Evolutionary conservation across 1,140 invertebrate genomes (phyloP), one percentile per base, ranked within the genome.

Genomic region (Pantala flavescens): DNA sequence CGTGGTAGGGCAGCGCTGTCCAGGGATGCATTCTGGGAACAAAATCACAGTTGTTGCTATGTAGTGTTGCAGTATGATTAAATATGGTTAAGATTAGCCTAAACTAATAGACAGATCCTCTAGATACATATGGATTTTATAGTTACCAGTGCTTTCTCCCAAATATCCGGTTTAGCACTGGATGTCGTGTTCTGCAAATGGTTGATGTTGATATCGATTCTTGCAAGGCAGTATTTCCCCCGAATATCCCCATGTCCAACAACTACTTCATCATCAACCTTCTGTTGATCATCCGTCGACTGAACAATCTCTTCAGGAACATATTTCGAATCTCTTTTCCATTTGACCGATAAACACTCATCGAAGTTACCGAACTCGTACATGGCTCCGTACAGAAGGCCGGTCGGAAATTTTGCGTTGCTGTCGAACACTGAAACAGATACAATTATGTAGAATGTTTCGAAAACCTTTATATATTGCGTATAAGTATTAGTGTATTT

Each of bases 371-470:
- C 85, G n/a, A 84, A 78, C 72, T 83, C 82, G 73, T 81, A 81
- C 12, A 81, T 78, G 77, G 85, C 84, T 0, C 84, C 85, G 24
- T 81, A 82, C 24, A 86, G 79, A 63, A 86, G 16, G 21, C 84
- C 84, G 0, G 78, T 75, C 16, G 84, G 79, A 24, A 83, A 78
- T 76, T 85, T 85, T 11, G 82, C 83, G 42, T 83, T 83, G 7
- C 84, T 78, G 74, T 86, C 85, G 73, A 82, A 82, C 83, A 86
- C 85, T 86, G 77, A 72, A 84, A 86, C 1, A 70, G n/a, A 70
- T 7, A 70, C 28, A 36, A 36, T 36, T 36, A 2, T 36, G 28
- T 36, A 36, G 9, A 36, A n/a, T n/a, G n/a, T n/a, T n/a, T n/a
- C n/a, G n/a, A n/a, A n/a, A n/a, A n/a, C n/a, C n/a, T n/a, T n/a